These are phyloP conservation scores for Plusia festucae DNA, from an alignment of 2,888 invertebrate genomes.

Conservation along the genomic window DNA sequence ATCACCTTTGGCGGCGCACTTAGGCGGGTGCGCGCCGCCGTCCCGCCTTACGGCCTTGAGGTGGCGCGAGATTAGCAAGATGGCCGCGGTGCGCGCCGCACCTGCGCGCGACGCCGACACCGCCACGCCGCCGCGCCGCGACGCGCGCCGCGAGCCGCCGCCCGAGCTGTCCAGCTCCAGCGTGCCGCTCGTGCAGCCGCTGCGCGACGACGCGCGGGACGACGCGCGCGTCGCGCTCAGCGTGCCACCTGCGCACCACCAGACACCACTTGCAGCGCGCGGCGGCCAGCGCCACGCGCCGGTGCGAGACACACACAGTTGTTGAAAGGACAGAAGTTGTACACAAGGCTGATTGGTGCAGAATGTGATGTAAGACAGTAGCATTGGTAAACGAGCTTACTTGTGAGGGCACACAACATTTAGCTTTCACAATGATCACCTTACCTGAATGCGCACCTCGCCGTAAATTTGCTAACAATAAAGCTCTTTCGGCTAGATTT, in stretches of 20 bases:
- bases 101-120: constrained; percentile 96
- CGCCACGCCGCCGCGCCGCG: constrained; percentile 93
- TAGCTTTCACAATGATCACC: not conserved
- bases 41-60: constrained; percentile 90
- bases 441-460: not conserved
- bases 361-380: not conserved
- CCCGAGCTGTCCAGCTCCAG: constrained; percentile 78
- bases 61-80: constrained; percentile 98
- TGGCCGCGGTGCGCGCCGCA: constrained; percentile 97
- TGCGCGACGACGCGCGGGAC: constrained; percentile 85
- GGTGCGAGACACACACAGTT: not conserved
- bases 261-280: constrained; percentile 14
- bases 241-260: constrained; percentile 85
- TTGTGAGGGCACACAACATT: not conserved
- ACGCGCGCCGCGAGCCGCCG: constrained; percentile 93
- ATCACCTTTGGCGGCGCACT: constrained; percentile 90
- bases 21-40: constrained; percentile 88
- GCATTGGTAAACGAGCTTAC: not conserved
- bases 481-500: not conserved
- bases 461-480: not conserved
- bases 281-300: not conserved
- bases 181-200: constrained; percentile 84
- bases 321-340: not conserved
- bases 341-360: constrained; percentile 7
- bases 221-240: constrained; percentile 86